A percentile compares a stretch with the other conserved stretches of the same genome.
phyloP scores from a whole-genome alignment of 2,797 vertebrate species.

The Platalea minor region DNA sequence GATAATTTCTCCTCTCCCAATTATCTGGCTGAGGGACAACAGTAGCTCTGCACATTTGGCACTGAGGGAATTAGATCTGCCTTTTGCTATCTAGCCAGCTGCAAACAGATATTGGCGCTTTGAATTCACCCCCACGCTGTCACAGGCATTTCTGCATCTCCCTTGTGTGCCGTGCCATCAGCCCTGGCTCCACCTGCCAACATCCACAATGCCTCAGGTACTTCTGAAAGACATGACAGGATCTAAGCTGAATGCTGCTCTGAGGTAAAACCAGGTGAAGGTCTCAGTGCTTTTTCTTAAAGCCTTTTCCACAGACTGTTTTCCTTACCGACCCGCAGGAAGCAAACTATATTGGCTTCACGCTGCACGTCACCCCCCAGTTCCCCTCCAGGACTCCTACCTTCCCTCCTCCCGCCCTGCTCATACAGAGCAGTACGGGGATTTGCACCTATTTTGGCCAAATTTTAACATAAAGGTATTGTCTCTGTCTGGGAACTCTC shows the following conservation, averaged over 20 bases:
- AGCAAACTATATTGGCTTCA: neutral
- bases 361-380: fast-evolving
- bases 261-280: constrained; percentile 34
- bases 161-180: neutral
- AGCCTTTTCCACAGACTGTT: neutral
- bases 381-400: neutral
- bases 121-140: neutral
- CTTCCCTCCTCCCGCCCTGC: neutral
- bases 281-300: neutral
- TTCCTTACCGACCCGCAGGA: fast-evolving
- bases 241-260: neutral
- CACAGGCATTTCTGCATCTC: constrained; percentile 18
- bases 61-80: constrained; percentile 16
- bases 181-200: constrained; percentile 3
- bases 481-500: neutral
- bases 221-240: neutral
- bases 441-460: neutral
- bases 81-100: constrained; percentile 37
- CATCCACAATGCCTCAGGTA: constrained; percentile 1
- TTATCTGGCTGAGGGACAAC: neutral
- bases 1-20: neutral
- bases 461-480: neutral
- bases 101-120: neutral
- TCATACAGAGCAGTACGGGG: neutral
- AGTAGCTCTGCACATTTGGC: constrained; percentile 21